phyloP scores from a whole-genome alignment of 2,888 invertebrate species.

The Alloscopus bannaensis region DNA sequence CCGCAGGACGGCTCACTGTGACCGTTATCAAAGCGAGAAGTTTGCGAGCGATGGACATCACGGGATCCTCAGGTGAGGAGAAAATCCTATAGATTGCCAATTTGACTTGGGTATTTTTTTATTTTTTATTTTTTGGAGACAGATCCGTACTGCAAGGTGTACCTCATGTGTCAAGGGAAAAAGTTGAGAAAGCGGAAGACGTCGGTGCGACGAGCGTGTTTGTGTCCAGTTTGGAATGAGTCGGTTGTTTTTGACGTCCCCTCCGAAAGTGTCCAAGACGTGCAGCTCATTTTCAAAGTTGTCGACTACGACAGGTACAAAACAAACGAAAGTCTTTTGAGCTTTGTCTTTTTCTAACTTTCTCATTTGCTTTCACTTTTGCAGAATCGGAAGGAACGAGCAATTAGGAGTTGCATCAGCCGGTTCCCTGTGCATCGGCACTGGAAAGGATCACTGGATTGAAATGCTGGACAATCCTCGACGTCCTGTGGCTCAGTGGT shows the following conservation, averaged over 20 bases:
- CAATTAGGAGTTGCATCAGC: slow-evolving; percentile 90
- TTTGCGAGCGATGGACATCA: slow-evolving; percentile 82
- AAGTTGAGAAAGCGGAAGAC: slow-evolving; percentile 96
- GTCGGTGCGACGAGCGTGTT: slow-evolving; percentile 89
- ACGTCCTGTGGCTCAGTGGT: slow-evolving; percentile 91
- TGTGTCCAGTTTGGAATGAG: slow-evolving; percentile 94
- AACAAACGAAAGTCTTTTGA: no score
- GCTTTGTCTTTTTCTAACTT: no score
- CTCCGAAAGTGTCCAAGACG: slow-evolving; percentile 87
- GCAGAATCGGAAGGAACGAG: slow-evolving; percentile 87
- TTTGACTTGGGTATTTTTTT: no score
- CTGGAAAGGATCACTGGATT: slow-evolving; percentile 89
- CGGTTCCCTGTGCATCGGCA: slow-evolving; percentile 85
- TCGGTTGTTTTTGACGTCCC: slow-evolving; percentile 95
- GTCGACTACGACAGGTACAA: slow-evolving; percentile 92
- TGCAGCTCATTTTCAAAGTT: slow-evolving; percentile 88
- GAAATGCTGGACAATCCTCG: slow-evolving; percentile 90
- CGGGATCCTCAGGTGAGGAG: slow-evolving; percentile 79
- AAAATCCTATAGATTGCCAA: not conserved
- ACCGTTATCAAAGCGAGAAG: slow-evolving; percentile 77
- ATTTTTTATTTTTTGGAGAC: no score
- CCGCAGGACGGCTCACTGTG: slow-evolving; percentile 81
- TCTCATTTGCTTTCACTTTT: no score
- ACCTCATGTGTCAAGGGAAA: slow-evolving; percentile 90
- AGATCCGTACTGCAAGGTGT: slow-evolving; percentile 97